phyloP scores from a whole-genome alignment of 2,797 vertebrate species.

The Tolypeutes matacus region DNA sequence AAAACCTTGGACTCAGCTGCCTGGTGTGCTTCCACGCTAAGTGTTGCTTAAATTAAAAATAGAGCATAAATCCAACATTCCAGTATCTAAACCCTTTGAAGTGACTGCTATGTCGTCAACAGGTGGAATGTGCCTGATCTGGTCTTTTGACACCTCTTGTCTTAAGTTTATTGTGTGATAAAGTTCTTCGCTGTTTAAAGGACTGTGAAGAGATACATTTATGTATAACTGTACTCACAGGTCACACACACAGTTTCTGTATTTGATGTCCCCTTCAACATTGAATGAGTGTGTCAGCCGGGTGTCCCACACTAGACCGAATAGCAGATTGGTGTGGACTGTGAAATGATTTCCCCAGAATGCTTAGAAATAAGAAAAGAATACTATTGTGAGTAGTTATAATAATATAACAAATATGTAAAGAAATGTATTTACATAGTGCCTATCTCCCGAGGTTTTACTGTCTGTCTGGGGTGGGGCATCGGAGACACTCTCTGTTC shows the following conservation, averaged over 20 bases:
- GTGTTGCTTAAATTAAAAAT: slow-evolving; percentile 85
- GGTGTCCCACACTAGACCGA: slow-evolving; percentile 83
- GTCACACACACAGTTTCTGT: slow-evolving; percentile 83
- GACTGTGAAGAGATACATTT: slow-evolving; percentile 91
- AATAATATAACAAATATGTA: no score
- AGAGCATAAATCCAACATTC: slow-evolving; percentile 85
- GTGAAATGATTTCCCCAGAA: slow-evolving; percentile 82
- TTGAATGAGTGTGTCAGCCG: slow-evolving; percentile 84
- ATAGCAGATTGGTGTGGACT: slow-evolving; percentile 83
- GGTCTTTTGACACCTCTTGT: slow-evolving; percentile 87
- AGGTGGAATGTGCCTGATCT: slow-evolving; percentile 87
- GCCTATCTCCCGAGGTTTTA: slow-evolving; percentile 84
- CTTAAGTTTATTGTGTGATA: slow-evolving; percentile 86
- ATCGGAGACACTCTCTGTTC: slow-evolving; percentile 30
- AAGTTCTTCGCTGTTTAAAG: slow-evolving; percentile 92
- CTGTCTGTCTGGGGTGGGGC: slow-evolving; percentile 41
- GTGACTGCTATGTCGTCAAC: slow-evolving; percentile 86
- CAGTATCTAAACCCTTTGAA: slow-evolving; percentile 86
- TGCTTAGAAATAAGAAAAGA: slow-evolving; percentile 77
- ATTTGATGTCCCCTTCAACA: slow-evolving; percentile 86
- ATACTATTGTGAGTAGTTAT: slow-evolving; percentile 64
- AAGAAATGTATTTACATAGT: slow-evolving; percentile 82
- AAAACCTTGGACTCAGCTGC: slow-evolving; percentile 71
- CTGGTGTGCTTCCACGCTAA: slow-evolving; percentile 79
- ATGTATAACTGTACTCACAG: slow-evolving; percentile 89